Percentiles rank a stretch among this genome's conserved stretches.
Evolutionary conservation across 1,140 invertebrate genomes (phyloP).

Genomic region (Cecropterus lyciades): DNA sequence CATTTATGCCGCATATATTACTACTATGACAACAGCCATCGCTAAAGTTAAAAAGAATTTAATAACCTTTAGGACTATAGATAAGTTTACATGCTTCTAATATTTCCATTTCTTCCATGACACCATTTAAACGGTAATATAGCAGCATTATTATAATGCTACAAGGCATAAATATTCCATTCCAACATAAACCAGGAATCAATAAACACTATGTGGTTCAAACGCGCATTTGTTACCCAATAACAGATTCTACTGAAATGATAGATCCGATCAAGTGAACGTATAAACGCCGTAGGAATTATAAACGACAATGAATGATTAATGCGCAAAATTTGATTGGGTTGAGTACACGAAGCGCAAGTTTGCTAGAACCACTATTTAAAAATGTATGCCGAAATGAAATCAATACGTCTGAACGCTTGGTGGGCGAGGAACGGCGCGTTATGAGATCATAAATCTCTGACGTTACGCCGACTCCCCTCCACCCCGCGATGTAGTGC

Average conservation of each 20-base stretch:
- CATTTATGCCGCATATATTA: no score
- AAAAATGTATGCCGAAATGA: slow-evolving; percentile 74
- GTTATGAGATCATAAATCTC: slow-evolving; percentile 79
- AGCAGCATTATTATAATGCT: background rate
- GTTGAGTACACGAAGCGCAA: background rate
- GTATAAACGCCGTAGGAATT: slow-evolving; percentile 6
- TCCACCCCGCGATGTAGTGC: slow-evolving; percentile 48
- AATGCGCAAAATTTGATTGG: slow-evolving; percentile 22
- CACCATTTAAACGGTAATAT: background rate
- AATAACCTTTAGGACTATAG: no score
- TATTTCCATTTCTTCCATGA: background rate
- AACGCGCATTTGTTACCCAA: slow-evolving; percentile 3
- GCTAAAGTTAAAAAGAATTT: no score
- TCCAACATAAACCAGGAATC: background rate
- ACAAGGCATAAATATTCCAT: background rate
- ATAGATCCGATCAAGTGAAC: background rate
- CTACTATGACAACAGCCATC: no score
- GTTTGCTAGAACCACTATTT: slow-evolving; percentile 44
- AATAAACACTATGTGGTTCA: background rate
- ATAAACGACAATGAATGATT: slow-evolving; percentile 28
- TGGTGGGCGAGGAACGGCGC: slow-evolving; percentile 57
- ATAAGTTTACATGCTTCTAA: no score
- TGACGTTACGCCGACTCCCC: slow-evolving; percentile 54
- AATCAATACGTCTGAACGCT: slow-evolving; percentile 73
- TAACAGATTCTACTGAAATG: background rate